Evolutionary conservation across 2,797 vertebrate genomes (phyloP).

Genomic region (Crypturellus tataupa): DNA sequence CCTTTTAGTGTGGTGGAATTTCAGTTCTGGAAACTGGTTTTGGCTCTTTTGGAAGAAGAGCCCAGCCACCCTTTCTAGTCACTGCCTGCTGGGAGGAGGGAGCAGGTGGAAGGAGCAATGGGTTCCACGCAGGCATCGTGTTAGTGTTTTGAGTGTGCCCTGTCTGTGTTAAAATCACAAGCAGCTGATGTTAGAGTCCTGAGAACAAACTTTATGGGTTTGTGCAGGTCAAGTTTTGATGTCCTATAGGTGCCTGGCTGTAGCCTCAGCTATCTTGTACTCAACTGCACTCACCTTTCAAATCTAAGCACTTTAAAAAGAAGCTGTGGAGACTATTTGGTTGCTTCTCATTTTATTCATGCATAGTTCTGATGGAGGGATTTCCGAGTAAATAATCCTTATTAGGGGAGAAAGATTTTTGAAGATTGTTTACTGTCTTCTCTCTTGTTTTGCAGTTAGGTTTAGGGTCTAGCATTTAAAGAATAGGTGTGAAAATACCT

Average conservation of each 20-base stretch:
- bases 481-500: background rate
- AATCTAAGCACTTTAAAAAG: background rate
- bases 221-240: background rate
- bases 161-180: background rate
- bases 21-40: background rate
- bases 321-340: background rate
- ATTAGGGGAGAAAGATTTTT: background rate
- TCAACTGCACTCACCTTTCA: background rate
- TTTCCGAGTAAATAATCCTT: background rate
- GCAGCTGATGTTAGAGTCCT: background rate
- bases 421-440: background rate
- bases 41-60: background rate
- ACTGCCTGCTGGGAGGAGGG: background rate
- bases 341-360: background rate
- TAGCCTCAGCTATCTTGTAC: background rate
- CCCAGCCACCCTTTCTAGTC: background rate
- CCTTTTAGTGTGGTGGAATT: background rate
- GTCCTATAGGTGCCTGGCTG: background rate
- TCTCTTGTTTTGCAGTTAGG: background rate
- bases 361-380: background rate
- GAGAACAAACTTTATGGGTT: background rate
- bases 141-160: background rate
- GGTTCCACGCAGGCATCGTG: background rate
- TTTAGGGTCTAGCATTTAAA: background rate
- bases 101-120: too few species aligned